These are phyloP conservation scores for Dreissena rostriformis DNA, from an alignment of 1,140 invertebrate genomes.

Conservation along the genomic window DNA sequence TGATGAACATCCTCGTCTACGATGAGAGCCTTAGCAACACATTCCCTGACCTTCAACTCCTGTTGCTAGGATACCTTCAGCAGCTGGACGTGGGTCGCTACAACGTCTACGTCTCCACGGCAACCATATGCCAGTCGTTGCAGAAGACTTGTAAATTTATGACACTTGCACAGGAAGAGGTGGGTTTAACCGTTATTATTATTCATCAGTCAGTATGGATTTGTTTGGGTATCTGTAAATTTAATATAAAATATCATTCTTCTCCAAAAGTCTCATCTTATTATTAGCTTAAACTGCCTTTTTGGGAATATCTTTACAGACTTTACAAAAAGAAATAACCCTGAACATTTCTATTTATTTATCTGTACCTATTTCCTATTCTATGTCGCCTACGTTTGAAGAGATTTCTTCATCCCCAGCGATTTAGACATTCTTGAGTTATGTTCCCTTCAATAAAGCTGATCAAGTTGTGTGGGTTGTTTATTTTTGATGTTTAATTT, in stretches of 20 bases:
- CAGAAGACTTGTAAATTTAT: constrained; percentile 54
- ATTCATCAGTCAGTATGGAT: background rate
- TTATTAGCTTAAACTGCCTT: background rate
- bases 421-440: no score
- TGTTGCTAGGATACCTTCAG: constrained; percentile 47
- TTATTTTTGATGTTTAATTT: no score
- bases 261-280: background rate
- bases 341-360: background rate
- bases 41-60: constrained; percentile 35
- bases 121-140: constrained; percentile 49
- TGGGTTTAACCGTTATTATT: background rate
- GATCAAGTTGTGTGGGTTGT: no score
- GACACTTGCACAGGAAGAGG: constrained; percentile 47
- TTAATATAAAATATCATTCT: background rate
- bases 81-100: constrained; percentile 43
- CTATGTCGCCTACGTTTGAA: no score
- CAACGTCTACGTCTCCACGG: constrained; percentile 52
- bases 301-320: background rate
- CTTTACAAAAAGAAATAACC: background rate
- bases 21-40: constrained; percentile 50
- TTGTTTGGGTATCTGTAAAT: background rate
- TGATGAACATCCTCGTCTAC: constrained; percentile 41
- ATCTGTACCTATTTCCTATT: no score
- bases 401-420: no score
- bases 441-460: no score